These are phyloP conservation scores for Rhagium mordax DNA, from an alignment of 2,888 invertebrate genomes.

Conservation along the genomic window DNA sequence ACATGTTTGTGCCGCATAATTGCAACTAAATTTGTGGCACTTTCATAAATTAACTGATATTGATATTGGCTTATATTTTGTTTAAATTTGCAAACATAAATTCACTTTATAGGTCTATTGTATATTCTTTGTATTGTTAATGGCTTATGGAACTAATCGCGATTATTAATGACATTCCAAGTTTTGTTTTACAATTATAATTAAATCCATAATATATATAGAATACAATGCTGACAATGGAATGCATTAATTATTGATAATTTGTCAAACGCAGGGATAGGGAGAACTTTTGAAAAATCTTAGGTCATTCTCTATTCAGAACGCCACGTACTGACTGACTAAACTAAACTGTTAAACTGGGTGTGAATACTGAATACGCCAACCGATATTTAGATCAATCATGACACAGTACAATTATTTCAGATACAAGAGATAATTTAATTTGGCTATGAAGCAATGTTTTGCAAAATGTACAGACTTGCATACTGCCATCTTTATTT, in stretches of 20 bases:
- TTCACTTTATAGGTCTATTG: conserved; percentile 61
- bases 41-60: conserved; percentile 69
- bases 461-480: too few relatives aligned
- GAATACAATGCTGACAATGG: conserved; percentile 20
- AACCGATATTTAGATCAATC: not conserved
- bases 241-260: conserved; percentile 18
- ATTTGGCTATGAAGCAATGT: too few relatives aligned
- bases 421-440: too few relatives aligned
- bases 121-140: conserved; percentile 58
- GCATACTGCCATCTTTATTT: too few relatives aligned
- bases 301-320: not conserved
- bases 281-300: not conserved
- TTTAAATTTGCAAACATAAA: conserved; percentile 67
- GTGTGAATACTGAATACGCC: not conserved
- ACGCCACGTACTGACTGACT: not conserved
- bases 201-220: conserved; percentile 30
- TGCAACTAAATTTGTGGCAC: conserved; percentile 68
- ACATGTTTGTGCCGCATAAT: conserved; percentile 68
- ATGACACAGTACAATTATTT: not conserved
- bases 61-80: conserved; percentile 68
- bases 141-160: conserved; percentile 52
- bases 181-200: conserved; percentile 42
- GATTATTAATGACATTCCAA: conserved; percentile 52
- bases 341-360: not conserved
- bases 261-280: not conserved